Base-by-base conservation (phyloP, 2,113 vertebrate species). In the Motacilla alba region DNA sequence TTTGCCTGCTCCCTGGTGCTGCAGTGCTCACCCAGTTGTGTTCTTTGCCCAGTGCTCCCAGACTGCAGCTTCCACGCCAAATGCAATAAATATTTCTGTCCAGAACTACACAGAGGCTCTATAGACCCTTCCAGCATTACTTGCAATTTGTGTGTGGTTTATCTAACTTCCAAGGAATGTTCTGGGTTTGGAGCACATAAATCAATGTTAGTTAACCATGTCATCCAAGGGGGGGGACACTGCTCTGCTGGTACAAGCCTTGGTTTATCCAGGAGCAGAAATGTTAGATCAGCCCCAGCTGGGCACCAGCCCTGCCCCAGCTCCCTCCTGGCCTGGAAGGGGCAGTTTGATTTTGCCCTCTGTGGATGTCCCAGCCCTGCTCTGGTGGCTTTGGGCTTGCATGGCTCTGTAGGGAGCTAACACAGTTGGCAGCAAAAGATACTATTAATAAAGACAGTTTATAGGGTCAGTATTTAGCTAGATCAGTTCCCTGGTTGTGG, bases 41-140 rank as follows among this genome's bases (percentile, higher is more conserved):
- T 43, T 93, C 73, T 85, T 63, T 84, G 64, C 88, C 68, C 31
- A 58, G 53, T 92, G 63, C 87, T 96, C 78, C 13, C 49, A 93
- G 84, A 39, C 85, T 88, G 81, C 85, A 85, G 33, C 94, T 89
- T 67, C 91, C 60, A 62, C 1, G 73, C 94, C 96, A 93, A 95
- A 85, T 46, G 89, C 93, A 83, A 76, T 95, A 84, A 95, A 96
- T 94, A 94, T 96, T 97, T 83, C 84, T 91, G 93, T 74, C 88
- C 89, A 17, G 55, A 49, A 26, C 87, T 90, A 15, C 88, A 92
- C 2, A 81, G 93, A 81, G 76, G 67, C 83, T 85, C 72, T 21
- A 15, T 33, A 94, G 90, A 82, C 66, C 53, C 77, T 91, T 60
- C 89, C 82, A 58, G 93, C 87, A 84, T 77, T 58, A 16, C 90